Evolutionary conservation across 2,113 vertebrate genomes (phyloP).

Genomic region (Tupaia chinensis): DNA sequence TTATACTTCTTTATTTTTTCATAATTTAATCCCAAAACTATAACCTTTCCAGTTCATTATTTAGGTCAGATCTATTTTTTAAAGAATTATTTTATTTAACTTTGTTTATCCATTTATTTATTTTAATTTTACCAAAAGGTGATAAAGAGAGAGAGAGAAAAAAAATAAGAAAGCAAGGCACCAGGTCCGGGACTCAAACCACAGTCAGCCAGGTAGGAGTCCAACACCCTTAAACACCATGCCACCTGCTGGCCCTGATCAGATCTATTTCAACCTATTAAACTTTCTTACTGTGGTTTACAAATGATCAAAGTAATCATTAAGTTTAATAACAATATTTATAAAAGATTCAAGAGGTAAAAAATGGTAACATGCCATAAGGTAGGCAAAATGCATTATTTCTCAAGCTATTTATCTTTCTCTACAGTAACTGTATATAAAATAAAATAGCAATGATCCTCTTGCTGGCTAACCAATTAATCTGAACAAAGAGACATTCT

Average conservation of each 20-base stretch:
- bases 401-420: background rate
- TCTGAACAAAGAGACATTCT: background rate
- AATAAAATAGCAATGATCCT: background rate
- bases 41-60: background rate
- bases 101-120: too few species aligned
- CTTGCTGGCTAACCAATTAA: background rate
- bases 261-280: slow-evolving; percentile 25
- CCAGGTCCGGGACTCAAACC: too few species aligned
- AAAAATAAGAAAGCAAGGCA: too few species aligned
- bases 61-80: slow-evolving; percentile 2
- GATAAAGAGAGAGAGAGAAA: too few species aligned
- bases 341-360: background rate
- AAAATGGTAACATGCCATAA: background rate
- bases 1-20: background rate
- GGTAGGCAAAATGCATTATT: background rate
- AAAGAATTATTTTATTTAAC: too few species aligned
- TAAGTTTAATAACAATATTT: slow-evolving; percentile 25
- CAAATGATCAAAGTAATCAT: background rate
- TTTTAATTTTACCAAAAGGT: too few species aligned
- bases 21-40: background rate
- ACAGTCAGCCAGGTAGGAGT: too few species aligned
- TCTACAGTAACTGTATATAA: background rate
- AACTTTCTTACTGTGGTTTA: slow-evolving; percentile 20
- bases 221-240: too few species aligned
- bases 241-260: background rate